These are phyloP conservation scores for Daktulosphaira vitifoliae DNA, from an alignment of 1,140 invertebrate genomes.

Conservation along the genomic window DNA sequence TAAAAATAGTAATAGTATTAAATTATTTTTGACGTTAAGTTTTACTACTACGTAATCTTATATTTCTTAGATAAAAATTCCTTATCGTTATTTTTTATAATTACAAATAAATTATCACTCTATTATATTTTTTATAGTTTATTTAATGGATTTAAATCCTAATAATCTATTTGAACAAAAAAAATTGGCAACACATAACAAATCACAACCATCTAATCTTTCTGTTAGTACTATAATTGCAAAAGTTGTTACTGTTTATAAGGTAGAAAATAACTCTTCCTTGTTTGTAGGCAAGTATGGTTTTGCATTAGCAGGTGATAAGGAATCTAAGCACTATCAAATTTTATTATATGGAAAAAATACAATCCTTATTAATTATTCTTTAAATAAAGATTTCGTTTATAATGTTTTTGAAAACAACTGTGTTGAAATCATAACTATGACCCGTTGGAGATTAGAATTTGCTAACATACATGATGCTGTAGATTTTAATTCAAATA, in stretches of 20 bases:
- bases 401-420: conserved; percentile 10
- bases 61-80: too few species aligned
- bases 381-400: not conserved
- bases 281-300: conserved; percentile 6
- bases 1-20: too few species aligned
- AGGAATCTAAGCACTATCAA: conserved; percentile 8
- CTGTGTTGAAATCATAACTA: not conserved
- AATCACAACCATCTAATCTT: not conserved
- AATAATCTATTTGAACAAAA: too few species aligned
- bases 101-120: too few species aligned
- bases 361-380: not conserved
- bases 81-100: too few species aligned
- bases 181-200: not conserved
- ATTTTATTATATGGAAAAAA: conserved; percentile 5
- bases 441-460: not conserved
- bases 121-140: too few species aligned
- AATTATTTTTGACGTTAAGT: too few species aligned
- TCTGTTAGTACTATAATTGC: not conserved
- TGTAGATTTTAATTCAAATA: not conserved
- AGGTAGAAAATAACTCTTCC: not conserved
- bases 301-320: conserved; percentile 20
- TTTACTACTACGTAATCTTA: too few species aligned
- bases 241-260: not conserved
- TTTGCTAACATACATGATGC: conserved; percentile 4
- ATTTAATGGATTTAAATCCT: too few species aligned